Conservation (phyloP, 2,888 invertebrate species). For the Troides helena region DNA sequence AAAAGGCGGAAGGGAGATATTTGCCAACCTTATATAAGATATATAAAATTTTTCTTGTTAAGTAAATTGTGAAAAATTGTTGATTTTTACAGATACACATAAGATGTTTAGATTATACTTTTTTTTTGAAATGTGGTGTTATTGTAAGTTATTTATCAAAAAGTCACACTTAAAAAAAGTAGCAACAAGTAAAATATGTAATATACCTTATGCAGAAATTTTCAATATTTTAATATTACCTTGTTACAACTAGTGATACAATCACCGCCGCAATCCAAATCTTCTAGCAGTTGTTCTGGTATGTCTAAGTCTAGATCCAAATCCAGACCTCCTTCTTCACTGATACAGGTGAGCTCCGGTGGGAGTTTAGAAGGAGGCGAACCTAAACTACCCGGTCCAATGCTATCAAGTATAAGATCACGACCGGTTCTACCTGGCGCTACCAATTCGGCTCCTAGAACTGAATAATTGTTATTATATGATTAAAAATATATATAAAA, state of each 20-base stretch:
- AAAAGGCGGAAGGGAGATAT: too few relatives aligned
- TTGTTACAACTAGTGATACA: constrained; percentile 93
- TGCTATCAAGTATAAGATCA: constrained; percentile 65
- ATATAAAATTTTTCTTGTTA: too few relatives aligned
- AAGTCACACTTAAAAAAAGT: too few relatives aligned
- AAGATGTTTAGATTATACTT: too few relatives aligned
- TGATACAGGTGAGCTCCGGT: constrained; percentile 90
- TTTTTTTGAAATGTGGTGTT: too few relatives aligned
- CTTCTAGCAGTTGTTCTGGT: constrained; percentile 87
- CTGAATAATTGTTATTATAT: constrained; percentile 39
- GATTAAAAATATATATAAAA: not conserved
- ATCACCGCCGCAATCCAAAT: constrained; percentile 89
- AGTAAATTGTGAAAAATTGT: too few relatives aligned
- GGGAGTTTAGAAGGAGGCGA: constrained; percentile 76
- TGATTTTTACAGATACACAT: too few relatives aligned
- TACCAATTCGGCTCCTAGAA: constrained; percentile 75
- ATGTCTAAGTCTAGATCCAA: constrained; percentile 85
- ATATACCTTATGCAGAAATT: not conserved
- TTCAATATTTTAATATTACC: constrained; percentile 50
- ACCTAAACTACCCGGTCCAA: constrained; percentile 69
- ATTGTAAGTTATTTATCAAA: too few relatives aligned
- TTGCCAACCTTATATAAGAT: too few relatives aligned
- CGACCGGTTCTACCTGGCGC: constrained; percentile 68
- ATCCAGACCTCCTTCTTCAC: constrained; percentile 91
- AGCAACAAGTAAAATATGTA: not conserved